Evolutionary conservation across 2,113 vertebrate genomes (phyloP).

Genomic region (Neodon shergylaensis): DNA sequence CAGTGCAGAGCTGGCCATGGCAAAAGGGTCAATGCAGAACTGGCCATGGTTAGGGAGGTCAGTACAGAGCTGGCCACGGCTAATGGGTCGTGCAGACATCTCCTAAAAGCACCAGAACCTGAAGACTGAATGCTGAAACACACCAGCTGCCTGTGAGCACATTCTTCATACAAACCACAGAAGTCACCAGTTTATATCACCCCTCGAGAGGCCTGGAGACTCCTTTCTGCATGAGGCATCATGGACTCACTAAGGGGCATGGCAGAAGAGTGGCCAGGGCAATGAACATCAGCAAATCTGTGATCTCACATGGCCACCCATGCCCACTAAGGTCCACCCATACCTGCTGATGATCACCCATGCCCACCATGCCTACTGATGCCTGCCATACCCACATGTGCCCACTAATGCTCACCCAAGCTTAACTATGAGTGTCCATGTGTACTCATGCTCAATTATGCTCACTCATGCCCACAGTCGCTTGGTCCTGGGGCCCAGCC

Average conservation of each 20-base stretch:
- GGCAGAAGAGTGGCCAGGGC: fast-evolving
- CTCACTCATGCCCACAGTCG: too few species aligned
- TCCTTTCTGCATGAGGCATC: not conserved
- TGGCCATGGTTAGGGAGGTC: too few species aligned
- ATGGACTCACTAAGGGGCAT: fast-evolving
- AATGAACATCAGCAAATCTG: not conserved
- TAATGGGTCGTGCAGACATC: not conserved
- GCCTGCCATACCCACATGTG: not conserved
- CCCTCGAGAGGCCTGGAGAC: not conserved
- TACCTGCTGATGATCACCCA: not conserved
- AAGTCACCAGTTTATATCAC: not conserved
- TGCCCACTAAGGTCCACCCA: not conserved
- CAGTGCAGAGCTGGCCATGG: not conserved
- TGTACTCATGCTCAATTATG: not conserved
- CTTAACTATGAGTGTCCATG: not conserved
- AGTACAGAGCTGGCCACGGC: not conserved
- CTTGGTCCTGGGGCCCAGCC: not conserved
- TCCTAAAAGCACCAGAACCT: not conserved
- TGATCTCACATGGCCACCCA: fast-evolving
- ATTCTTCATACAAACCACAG: too few species aligned
- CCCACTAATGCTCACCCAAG: not conserved
- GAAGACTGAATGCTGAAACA: not conserved
- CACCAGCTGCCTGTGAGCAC: not conserved
- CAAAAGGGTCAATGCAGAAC: too few species aligned
- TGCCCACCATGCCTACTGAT: not conserved